Evolutionary conservation across 2,113 vertebrate genomes (phyloP).

Genomic region (Sinocyclocheilus maitianheensis): DNA sequence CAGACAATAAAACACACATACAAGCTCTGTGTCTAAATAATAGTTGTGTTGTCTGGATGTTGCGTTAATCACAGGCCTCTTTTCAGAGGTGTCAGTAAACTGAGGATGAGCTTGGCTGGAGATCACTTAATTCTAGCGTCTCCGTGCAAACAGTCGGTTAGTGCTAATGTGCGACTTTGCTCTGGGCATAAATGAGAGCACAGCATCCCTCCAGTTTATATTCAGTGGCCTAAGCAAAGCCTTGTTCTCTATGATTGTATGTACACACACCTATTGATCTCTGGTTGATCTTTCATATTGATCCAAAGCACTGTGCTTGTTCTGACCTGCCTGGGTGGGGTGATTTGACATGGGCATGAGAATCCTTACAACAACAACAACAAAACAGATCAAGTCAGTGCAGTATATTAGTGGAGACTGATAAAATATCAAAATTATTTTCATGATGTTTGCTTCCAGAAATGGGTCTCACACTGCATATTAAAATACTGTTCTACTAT

Average conservation of each 20-base stretch:
- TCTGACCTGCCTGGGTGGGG: slow-evolving; percentile 13
- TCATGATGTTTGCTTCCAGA: too few species aligned
- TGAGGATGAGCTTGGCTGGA: slow-evolving; percentile 45
- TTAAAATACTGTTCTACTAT: too few species aligned
- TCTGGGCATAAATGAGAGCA: slow-evolving; percentile 44
- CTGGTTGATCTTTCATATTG: slow-evolving; percentile 49
- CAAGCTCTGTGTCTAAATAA: slow-evolving; percentile 50
- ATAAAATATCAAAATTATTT: background rate
- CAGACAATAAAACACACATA: slow-evolving; percentile 40
- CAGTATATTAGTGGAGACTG: background rate
- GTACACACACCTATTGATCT: slow-evolving; percentile 40
- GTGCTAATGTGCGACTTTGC: slow-evolving; percentile 49
- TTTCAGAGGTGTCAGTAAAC: slow-evolving; percentile 49
- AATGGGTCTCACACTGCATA: too few species aligned
- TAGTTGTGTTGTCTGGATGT: slow-evolving; percentile 54
- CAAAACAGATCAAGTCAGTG: slow-evolving; percentile 1
- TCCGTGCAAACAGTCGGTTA: slow-evolving; percentile 52
- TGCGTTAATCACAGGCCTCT: slow-evolving; percentile 50
- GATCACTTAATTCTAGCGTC: slow-evolving; percentile 53
- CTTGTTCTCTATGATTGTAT: slow-evolving; percentile 13
- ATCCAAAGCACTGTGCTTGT: slow-evolving; percentile 15
- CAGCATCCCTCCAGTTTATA: slow-evolving; percentile 36
- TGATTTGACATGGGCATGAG: slow-evolving; percentile 17
- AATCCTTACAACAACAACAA: background rate
- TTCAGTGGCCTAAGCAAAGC: slow-evolving; percentile 11